A percentile compares a stretch with the other conserved stretches of the same genome.
Evolutionary conservation across 1,140 invertebrate genomes (phyloP).

Genomic region (Rhyzopertha dominica): DNA sequence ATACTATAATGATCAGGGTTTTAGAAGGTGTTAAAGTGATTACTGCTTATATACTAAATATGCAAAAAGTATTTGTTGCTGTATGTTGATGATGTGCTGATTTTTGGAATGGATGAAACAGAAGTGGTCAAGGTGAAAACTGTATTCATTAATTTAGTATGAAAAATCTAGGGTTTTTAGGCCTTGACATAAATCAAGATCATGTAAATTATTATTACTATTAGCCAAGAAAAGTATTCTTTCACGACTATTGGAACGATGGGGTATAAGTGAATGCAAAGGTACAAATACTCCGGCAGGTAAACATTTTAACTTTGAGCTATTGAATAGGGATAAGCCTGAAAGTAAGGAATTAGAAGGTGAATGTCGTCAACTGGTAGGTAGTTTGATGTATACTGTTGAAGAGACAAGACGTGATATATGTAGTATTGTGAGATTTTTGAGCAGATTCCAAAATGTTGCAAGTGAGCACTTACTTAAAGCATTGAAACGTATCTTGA

Average conservation of each 20-base stretch:
- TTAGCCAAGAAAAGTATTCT: slow-evolving; percentile 14
- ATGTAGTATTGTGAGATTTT: slow-evolving; percentile 26
- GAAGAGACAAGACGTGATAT: slow-evolving; percentile 34
- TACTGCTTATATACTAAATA: slow-evolving; percentile 33
- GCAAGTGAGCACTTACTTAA: slow-evolving; percentile 27
- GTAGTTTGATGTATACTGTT: slow-evolving; percentile 34
- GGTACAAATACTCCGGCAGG: slow-evolving; percentile 11
- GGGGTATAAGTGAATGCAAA: slow-evolving; percentile 16
- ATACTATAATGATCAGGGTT: slow-evolving; percentile 22
- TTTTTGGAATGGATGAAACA: slow-evolving; percentile 24
- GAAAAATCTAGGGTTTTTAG: slow-evolving; percentile 28
- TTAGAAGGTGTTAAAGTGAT: slow-evolving; percentile 25
- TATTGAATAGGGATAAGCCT: neutral
- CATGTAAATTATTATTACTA: slow-evolving; percentile 4
- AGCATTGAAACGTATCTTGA: slow-evolving; percentile 30
- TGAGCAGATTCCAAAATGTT: slow-evolving; percentile 33
- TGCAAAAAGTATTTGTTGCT: slow-evolving; percentile 26
- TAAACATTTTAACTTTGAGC: slow-evolving; percentile 3
- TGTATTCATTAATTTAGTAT: slow-evolving; percentile 23
- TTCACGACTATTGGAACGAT: slow-evolving; percentile 12
- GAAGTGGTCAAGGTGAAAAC: slow-evolving; percentile 15
- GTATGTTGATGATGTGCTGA: slow-evolving; percentile 36
- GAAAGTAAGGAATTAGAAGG: slow-evolving; percentile 3
- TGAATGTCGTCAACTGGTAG: slow-evolving; percentile 26
- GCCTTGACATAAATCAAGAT: slow-evolving; percentile 12